Evolutionary conservation across 2,797 vertebrate species (phyloP), one percentile per base, ranked within the genome.

Genomic region (Sebastes diploproa): DNA sequence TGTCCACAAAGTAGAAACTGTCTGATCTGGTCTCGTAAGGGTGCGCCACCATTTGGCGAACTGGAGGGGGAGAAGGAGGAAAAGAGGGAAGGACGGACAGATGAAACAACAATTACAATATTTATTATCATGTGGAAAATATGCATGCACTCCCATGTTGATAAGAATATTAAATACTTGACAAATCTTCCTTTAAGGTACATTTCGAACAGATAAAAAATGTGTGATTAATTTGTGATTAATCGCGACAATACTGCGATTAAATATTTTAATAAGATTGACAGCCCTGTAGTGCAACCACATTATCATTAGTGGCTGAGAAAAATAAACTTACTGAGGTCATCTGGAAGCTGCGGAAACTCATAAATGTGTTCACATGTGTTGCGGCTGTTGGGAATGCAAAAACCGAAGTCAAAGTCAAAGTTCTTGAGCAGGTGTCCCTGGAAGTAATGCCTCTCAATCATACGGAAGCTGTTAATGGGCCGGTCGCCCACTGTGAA

Each of bases 1-100:
- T 97, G 95, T 99, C 98, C 88, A 99, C 98, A 94, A 99, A 99
- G 95, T 99, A 99, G 95, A 99, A 99, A 95, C 98, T 99, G 95
- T 99, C 98, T 16, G 98, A 99, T 93, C 97, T 96, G 10, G 98
- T 99, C 94, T 99, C 98, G 1, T 99, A 99, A 0, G 98, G 98
- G 56, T 97, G 96, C 11, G 97, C 97, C 83, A 99, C 97, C 98
- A 99, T 99, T 94, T 97, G 95, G 36, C 93, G 95, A 93, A 99
- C 98, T 99, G 94, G 72, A 89, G 77, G 63, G 34, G 63, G 60
- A 67, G 69, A 68, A 74, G 25, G 12, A 50, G 5, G 29, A 46
- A 16, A 50, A 63, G 36, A 16, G 4, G 3, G 3, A 14, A 74
- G 13, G 11, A 38, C 3, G 22, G 69, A 63, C 25, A 29, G 14